Percentiles rank a stretch among this genome's conserved stretches.
phyloP scores from a whole-genome alignment of 2,888 invertebrate species.

The Sepiola atlantica region DNA sequence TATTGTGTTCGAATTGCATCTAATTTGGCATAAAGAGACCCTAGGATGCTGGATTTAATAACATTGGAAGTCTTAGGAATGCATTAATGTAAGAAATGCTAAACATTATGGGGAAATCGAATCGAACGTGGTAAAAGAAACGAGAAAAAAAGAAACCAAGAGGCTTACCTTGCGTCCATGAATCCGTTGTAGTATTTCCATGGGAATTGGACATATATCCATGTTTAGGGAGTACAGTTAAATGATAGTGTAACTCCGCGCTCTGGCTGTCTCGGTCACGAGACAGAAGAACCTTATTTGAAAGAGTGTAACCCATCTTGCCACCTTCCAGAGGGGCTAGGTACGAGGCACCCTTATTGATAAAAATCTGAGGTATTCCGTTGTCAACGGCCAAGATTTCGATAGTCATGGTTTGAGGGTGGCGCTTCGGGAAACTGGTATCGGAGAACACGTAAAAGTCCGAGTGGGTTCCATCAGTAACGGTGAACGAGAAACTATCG shows the following conservation, averaged over 20 bases:
- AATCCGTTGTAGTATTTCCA: conserved; percentile 62
- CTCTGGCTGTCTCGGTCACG: conserved; percentile 70
- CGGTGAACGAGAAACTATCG: conserved; percentile 72
- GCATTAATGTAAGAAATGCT: too few relatives aligned
- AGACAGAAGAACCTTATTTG: conserved; percentile 64
- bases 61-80: too few relatives aligned
- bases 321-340: conserved; percentile 61
- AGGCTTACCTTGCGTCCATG: conserved; percentile 74
- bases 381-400: conserved; percentile 73
- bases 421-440: conserved; percentile 62
- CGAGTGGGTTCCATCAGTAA: conserved; percentile 72
- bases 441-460: conserved; percentile 72
- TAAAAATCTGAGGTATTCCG: conserved; percentile 67
- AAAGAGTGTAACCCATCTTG: conserved; percentile 66
- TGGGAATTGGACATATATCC: conserved; percentile 68
- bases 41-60: too few relatives aligned
- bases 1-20: too few relatives aligned
- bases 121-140: background rate
- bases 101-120: background rate
- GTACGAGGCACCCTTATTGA: conserved; percentile 68
- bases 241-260: conserved; percentile 63
- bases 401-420: conserved; percentile 70
- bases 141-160: background rate
- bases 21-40: too few relatives aligned
- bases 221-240: conserved; percentile 66